These are phyloP conservation scores for Cromileptes altivelis DNA, from an alignment of 2,113 vertebrate species.

Conservation along the genomic window DNA sequence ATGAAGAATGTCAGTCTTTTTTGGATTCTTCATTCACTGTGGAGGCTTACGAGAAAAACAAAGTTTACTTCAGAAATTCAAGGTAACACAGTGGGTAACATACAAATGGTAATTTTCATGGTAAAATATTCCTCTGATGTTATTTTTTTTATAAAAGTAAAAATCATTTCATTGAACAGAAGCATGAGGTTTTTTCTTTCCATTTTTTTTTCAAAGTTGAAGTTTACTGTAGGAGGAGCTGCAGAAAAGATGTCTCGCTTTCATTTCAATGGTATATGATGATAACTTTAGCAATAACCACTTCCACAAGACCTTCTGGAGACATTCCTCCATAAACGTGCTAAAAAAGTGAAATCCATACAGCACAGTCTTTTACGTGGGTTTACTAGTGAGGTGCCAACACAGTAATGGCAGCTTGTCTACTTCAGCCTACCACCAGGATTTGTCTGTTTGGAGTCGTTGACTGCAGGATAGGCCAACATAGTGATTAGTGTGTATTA, in stretches of 20 bases:
- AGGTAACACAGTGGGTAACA: too few species aligned
- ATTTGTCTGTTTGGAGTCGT: not conserved
- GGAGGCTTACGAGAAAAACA: too few species aligned
- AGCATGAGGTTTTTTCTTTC: not conserved
- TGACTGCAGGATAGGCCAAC: not conserved
- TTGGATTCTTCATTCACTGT: too few species aligned
- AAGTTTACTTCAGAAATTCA: too few species aligned
- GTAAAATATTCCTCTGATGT: too few species aligned
- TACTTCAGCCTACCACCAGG: not conserved
- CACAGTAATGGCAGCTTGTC: not conserved
- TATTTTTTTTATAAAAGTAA: too few species aligned
- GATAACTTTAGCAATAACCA: not conserved
- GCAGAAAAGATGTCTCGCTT: not conserved
- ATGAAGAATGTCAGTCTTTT: too few species aligned
- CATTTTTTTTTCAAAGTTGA: not conserved
- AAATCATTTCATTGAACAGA: not conserved
- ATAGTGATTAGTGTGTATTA: not conserved
- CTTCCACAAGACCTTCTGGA: not conserved
- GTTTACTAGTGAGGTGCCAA: too few species aligned
- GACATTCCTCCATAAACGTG: not conserved
- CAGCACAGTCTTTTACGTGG: too few species aligned
- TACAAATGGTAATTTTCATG: too few species aligned
- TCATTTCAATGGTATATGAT: not conserved
- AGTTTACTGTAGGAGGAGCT: not conserved
- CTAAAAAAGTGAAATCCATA: not conserved